Base-by-base conservation (phyloP, 2,113 vertebrate genomes). In the Nansenia antarctica region DNA sequence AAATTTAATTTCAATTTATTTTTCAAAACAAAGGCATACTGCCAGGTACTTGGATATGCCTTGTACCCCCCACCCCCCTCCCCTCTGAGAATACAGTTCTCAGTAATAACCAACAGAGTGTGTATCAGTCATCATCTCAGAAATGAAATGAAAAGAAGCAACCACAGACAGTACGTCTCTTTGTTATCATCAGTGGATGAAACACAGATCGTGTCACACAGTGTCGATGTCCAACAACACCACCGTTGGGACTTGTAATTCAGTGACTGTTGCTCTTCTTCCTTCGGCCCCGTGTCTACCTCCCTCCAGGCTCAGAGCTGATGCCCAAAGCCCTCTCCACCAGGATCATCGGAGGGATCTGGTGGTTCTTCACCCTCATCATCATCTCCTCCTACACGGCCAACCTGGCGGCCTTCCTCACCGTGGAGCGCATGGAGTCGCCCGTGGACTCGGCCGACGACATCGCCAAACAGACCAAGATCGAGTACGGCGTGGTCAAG, bases 281-380 rank as follows among this genome's bases (percentile, higher is more conserved):
- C 67, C 20, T 39, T 39, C 29, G 60, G 30, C 67, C 1, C 22
- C 69, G 22, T 70, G 45, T 68, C 2, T 76, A 57, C 9, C 52
- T n/a, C n/a, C n/a, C 3, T 14, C 26, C 92, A 99, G 98, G 98
- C 57, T 99, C 98, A 0, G 98, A 99, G 76, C 87, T 99, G 89
- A 99, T 99, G 98, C 98, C 98, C 85, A 99, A 98, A 87, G 98
- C 98, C 5, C 92, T 99, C 69, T 99, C 98, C 0, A 99, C 98
- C 1, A 93, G 98, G 77, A 99, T 99, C 90, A 98, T 99, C 0
- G 98, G 98, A 2, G 97, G 97, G 42, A 99, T 99, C 88, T 99
- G 98, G 98, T 99, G 98, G 98, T 99, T 99, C 90, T 99, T 99
- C 92, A 99, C 98, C 0, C 95, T 99, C 14, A 98, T 99, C 86